Conservation (phyloP, 2,797 vertebrate species). For the Bradypus variegatus region DNA sequence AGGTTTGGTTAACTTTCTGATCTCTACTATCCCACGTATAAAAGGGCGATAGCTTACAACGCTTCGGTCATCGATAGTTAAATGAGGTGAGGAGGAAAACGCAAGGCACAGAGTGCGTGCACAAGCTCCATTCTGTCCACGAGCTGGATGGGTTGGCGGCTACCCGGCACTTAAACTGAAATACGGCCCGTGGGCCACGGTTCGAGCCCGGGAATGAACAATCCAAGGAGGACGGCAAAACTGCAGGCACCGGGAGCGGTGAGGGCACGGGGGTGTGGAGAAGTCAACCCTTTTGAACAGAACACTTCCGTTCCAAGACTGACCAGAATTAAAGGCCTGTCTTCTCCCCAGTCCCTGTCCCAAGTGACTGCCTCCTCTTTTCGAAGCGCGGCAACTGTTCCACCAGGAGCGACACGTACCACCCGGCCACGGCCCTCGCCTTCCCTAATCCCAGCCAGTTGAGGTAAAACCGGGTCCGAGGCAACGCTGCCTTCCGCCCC, state of each 20-base stretch:
- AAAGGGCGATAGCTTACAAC: background rate
- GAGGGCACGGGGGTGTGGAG: background rate
- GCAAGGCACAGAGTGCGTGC: background rate
- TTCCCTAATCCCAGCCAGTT: fast-evolving
- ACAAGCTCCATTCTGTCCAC: background rate
- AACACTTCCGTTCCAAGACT: background rate
- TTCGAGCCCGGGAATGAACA: background rate
- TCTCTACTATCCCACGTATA: background rate
- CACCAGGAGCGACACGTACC: background rate
- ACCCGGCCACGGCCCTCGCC: fast-evolving
- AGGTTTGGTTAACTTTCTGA: background rate
- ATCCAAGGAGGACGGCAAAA: background rate
- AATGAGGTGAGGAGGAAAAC: background rate
- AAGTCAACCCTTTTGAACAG: background rate
- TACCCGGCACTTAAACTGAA: background rate
- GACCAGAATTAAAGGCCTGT: background rate
- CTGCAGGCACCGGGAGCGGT: background rate
- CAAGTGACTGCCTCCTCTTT: background rate
- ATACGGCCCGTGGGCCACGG: no score
- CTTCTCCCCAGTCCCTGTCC: background rate
- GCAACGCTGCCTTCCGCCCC: background rate
- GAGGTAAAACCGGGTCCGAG: fast-evolving
- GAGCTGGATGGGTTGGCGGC: background rate
- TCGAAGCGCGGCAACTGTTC: fast-evolving
- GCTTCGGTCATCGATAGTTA: background rate